These are phyloP conservation scores for Sakesphorus luctuosus DNA, from an alignment of 2,113 vertebrate genomes.

Conservation along the genomic window DNA sequence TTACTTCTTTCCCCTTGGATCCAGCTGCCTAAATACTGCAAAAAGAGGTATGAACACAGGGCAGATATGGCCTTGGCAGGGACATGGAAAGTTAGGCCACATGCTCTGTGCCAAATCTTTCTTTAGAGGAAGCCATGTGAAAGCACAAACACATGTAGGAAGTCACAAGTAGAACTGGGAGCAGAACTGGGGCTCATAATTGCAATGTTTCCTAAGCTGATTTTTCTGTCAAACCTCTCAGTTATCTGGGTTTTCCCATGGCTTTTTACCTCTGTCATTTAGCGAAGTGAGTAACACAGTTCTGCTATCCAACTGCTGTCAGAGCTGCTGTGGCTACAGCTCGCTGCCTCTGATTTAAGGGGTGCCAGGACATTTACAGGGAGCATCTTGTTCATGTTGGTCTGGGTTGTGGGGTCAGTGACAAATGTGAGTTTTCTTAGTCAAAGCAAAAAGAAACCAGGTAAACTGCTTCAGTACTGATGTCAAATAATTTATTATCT, in stretches of 20 bases:
- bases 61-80: not conserved
- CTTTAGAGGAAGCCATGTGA: slow-evolving; percentile 36
- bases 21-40: not conserved
- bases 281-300: not conserved
- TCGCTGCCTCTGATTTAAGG: not conserved
- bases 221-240: not conserved
- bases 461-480: not conserved
- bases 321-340: not conserved
- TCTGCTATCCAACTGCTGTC: not conserved
- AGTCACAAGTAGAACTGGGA: not conserved
- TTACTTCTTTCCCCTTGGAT: slow-evolving; percentile 7
- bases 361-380: not conserved
- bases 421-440: not conserved
- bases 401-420: not conserved
- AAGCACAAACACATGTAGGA: slow-evolving; percentile 5
- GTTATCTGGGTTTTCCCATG: not conserved
- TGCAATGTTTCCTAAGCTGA: not conserved
- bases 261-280: not conserved
- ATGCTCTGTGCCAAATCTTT: not conserved
- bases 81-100: not conserved
- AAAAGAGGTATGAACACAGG: not conserved
- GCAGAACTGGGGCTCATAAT: not conserved
- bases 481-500: not conserved
- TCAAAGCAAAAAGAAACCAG: not conserved
- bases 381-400: not conserved